A percentile compares a stretch with the other conserved stretches of the same genome.
phyloP scores from a whole-genome alignment of 1,140 invertebrate genomes.

The Campoletis sonorensis region DNA sequence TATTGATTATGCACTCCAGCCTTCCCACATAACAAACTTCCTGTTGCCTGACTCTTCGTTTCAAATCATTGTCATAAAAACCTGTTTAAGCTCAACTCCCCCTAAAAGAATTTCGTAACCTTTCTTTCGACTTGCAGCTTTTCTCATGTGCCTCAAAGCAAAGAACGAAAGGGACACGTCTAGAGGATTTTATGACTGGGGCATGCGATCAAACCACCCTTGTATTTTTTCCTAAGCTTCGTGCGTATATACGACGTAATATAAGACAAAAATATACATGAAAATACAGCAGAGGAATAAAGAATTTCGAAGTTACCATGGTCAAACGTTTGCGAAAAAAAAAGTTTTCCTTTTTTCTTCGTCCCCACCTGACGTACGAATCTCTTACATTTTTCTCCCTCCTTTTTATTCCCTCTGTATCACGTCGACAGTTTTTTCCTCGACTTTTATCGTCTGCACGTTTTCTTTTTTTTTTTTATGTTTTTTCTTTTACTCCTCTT shows the following conservation, averaged over 20 bases:
- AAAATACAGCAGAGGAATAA: not conserved
- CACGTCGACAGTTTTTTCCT: not conserved
- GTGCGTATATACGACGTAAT: not conserved
- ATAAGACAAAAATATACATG: not conserved
- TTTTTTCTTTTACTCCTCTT: constrained; percentile 17
- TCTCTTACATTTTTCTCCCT: not conserved
- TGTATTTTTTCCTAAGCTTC: not conserved
- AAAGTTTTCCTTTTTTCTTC: not conserved
- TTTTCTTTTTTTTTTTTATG: constrained; percentile 16
- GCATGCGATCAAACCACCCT: not conserved
- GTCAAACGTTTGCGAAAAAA: not conserved
- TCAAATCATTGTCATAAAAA: not conserved
- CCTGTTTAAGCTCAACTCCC: not conserved
- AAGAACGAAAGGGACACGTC: not conserved
- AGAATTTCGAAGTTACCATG: not conserved
- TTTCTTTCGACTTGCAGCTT: not conserved
- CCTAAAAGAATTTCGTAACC: not conserved
- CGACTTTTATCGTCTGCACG: constrained; percentile 17
- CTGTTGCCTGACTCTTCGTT: too few species aligned
- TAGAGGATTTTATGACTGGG: not conserved
- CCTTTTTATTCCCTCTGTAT: not conserved
- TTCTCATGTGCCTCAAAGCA: not conserved
- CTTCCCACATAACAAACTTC: too few species aligned
- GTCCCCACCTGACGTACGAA: not conserved
- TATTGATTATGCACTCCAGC: not conserved